Evolutionary conservation across 2,113 vertebrate species (phyloP).

Genomic region (Myocastor coypus): DNA sequence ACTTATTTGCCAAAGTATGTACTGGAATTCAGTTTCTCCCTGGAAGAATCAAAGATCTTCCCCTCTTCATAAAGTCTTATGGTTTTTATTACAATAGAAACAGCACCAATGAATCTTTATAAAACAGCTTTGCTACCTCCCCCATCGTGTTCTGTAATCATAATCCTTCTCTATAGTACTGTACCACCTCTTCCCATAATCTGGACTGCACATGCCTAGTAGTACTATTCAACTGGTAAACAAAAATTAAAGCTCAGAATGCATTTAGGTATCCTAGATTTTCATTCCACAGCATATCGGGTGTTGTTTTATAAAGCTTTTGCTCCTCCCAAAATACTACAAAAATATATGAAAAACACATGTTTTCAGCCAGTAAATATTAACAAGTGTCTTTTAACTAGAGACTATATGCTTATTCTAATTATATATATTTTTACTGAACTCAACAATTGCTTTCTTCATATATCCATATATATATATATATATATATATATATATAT

Average conservation of each 20-base stretch:
- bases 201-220: constrained; percentile 72
- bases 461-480: constrained; percentile 57
- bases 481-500: constrained; percentile 59
- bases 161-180: constrained; percentile 78
- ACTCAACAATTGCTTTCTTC: constrained; percentile 61
- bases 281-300: constrained; percentile 74
- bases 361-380: constrained; percentile 67
- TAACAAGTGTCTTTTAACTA: constrained; percentile 60
- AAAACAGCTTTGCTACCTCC: constrained; percentile 83
- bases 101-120: constrained; percentile 83
- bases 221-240: constrained; percentile 87
- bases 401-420: constrained; percentile 42
- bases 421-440: constrained; percentile 43
- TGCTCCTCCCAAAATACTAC: constrained; percentile 83
- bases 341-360: constrained; percentile 77
- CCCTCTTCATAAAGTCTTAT: constrained; percentile 52
- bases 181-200: constrained; percentile 77
- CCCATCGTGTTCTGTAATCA: constrained; percentile 75
- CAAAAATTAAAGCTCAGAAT: constrained; percentile 86
- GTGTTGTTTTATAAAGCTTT: constrained; percentile 84
- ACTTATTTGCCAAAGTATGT: constrained; percentile 72
- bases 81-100: constrained; percentile 80
- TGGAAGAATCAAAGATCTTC: constrained; percentile 73
- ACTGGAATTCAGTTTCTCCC: constrained; percentile 69
- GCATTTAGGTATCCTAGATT: constrained; percentile 80